Conservation (phyloP, 2,797 vertebrate genomes). For the Microchirus variegatus region DNA sequence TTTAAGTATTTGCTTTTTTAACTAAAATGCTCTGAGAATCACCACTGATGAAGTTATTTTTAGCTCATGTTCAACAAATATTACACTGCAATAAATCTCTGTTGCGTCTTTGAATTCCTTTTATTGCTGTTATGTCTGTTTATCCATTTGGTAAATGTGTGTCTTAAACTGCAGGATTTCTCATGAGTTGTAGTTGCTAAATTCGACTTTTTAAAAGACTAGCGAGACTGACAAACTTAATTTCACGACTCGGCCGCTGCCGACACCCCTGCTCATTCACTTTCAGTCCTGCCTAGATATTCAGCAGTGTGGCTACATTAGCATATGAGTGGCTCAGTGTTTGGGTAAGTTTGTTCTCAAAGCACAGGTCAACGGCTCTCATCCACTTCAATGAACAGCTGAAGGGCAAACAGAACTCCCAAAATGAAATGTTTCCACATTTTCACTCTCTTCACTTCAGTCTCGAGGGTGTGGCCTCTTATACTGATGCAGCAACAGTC, state of each 20-base stretch:
- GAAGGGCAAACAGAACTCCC: constrained; percentile 77
- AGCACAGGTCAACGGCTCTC: constrained; percentile 74
- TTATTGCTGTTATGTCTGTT: too few species aligned
- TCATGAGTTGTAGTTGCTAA: too few species aligned
- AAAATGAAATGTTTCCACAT: constrained; percentile 71
- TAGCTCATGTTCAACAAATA: too few species aligned
- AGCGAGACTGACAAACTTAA: neutral
- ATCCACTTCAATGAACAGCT: constrained; percentile 73
- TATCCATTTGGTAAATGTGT: too few species aligned
- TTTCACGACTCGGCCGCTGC: constrained; percentile 36
- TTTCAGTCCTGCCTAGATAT: constrained; percentile 59
- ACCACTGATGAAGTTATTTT: too few species aligned
- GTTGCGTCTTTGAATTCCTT: too few species aligned
- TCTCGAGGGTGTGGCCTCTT: constrained; percentile 15
- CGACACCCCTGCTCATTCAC: constrained; percentile 51
- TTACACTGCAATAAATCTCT: too few species aligned
- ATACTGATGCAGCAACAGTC: constrained; percentile 45
- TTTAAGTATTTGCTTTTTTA: too few species aligned
- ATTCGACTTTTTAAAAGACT: too few species aligned
- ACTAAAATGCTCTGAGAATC: too few species aligned
- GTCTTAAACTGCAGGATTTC: too few species aligned
- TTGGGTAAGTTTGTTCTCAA: constrained; percentile 77
- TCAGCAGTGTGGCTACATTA: constrained; percentile 70
- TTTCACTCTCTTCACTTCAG: constrained; percentile 57
- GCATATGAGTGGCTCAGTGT: constrained; percentile 74